A percentile compares a stretch with the other conserved stretches of the same genome.
Conservation (phyloP, 2,113 vertebrate species). For the Zosterops borbonicus region DNA sequence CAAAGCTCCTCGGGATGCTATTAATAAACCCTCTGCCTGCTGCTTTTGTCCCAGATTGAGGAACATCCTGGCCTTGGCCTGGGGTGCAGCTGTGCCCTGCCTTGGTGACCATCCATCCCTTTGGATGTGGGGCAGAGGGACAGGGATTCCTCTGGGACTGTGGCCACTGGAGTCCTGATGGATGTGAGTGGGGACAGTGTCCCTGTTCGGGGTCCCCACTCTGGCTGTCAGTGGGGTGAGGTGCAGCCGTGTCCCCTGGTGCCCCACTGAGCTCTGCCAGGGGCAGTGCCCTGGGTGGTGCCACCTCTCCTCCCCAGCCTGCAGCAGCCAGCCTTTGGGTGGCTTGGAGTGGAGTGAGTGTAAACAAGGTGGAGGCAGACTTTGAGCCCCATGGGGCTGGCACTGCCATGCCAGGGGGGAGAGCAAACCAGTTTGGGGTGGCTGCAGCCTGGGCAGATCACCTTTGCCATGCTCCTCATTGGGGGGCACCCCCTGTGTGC, state of each 20-base stretch:
- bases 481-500: background rate
- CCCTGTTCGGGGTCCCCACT: background rate
- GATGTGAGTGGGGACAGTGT: background rate
- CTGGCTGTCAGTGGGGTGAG: fast-evolving
- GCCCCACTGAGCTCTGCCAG: background rate
- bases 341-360: background rate
- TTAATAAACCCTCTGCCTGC: constrained; percentile 26
- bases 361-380: constrained; percentile 52
- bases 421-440: background rate
- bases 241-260: fast-evolving
- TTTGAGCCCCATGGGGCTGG: background rate
- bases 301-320: background rate
- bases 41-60: background rate
- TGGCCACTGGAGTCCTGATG: fast-evolving
- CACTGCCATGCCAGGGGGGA: fast-evolving
- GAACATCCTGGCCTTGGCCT: background rate
- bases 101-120: background rate
- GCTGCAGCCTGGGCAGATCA: background rate
- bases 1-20: constrained; percentile 43
- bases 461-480: background rate
- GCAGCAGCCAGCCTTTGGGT: background rate
- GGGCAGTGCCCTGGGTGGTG: background rate
- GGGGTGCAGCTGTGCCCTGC: background rate
- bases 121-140: background rate
- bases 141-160: fast-evolving